Conservation (phyloP, 2,888 invertebrate species). For the Lathronympha strigana region DNA sequence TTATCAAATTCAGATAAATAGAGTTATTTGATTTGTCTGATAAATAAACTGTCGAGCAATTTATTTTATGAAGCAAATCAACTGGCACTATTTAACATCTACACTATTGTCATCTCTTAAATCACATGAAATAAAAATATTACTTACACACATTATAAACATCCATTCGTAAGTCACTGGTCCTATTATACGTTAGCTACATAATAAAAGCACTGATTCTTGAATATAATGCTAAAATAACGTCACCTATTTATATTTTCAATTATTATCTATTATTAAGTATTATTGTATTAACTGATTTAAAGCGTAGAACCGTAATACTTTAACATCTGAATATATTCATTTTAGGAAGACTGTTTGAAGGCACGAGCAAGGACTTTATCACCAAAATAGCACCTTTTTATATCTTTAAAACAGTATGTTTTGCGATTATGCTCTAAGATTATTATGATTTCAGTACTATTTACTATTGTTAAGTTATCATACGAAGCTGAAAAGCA, state of each 20-base stretch:
- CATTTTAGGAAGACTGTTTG: constrained; percentile 66
- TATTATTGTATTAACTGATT: constrained; percentile 59
- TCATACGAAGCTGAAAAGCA: no score
- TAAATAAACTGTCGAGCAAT: neutral
- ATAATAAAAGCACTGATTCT: constrained; percentile 57
- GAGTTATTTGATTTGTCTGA: constrained; percentile 7
- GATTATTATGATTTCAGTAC: constrained; percentile 16
- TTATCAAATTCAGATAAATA: constrained; percentile 6
- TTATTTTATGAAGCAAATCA: constrained; percentile 13
- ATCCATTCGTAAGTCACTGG: constrained; percentile 51
- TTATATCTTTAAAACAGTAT: constrained; percentile 18
- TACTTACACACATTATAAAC: constrained; percentile 39
- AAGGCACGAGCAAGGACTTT: constrained; percentile 62
- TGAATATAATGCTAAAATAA: constrained; percentile 48
- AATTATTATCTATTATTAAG: constrained; percentile 39
- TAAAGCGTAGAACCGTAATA: constrained; percentile 82
- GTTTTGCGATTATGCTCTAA: constrained; percentile 6
- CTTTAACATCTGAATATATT: constrained; percentile 61
- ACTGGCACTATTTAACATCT: constrained; percentile 13
- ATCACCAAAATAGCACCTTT: constrained; percentile 66
- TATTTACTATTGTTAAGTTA: constrained; percentile 20
- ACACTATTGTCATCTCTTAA: constrained; percentile 31
- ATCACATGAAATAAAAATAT: constrained; percentile 38
- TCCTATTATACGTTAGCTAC: constrained; percentile 58
- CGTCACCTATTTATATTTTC: constrained; percentile 51